Base-by-base conservation (phyloP, 1,140 invertebrate species). In the Ostrea denselamellosa region DNA sequence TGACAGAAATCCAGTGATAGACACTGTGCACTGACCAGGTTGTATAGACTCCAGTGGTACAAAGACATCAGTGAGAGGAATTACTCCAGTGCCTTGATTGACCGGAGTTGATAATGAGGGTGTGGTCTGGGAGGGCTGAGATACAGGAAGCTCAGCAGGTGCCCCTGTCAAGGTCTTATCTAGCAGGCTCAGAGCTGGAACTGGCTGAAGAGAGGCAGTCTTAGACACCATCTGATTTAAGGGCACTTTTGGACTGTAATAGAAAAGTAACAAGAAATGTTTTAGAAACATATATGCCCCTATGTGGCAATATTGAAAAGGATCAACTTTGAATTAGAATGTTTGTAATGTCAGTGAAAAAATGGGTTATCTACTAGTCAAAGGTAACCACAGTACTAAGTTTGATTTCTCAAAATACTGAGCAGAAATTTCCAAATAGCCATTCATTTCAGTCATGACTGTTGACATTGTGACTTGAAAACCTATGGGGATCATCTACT, bases 31-130 rank as follows among this genome's bases (percentile, higher is more conserved):
- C 9, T 93, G 91, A 95, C 97, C 96, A 84, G 97, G 97, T 93
- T 96, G 96, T 65, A 98, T 97, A 87, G 96, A 96, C 92, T 97
- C 96, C 90, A 98, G 95, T 14, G 96, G 96, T 86, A 98, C 96
- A 94, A 96, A 96, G 81, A 98, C 96, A 94, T 98, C 97, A 25
- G 96, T 96, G 56, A 98, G 95, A 28, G 95, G 90, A 85, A 91
- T 88, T 77, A 93, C 91, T 90, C 93, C 90, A 85, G 56, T 0
- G 54, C 86, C 86, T 34, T 44, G 86, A 14, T 62, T 86, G 52
- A 28, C 71, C 17, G 65, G 81, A 17, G 68, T 81, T 56, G 51
- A 65, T 53, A 82, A 88, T 51, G 86, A 22, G 86, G 91, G 86
- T 52, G 82, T 54, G 56, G 87, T 62, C 58, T 62, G 58, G 68